A percentile compares a stretch with the other conserved stretches of the same genome.
Conservation (phyloP, 2,888 invertebrate genomes). For the Rhaphigaster nebulosa region DNA sequence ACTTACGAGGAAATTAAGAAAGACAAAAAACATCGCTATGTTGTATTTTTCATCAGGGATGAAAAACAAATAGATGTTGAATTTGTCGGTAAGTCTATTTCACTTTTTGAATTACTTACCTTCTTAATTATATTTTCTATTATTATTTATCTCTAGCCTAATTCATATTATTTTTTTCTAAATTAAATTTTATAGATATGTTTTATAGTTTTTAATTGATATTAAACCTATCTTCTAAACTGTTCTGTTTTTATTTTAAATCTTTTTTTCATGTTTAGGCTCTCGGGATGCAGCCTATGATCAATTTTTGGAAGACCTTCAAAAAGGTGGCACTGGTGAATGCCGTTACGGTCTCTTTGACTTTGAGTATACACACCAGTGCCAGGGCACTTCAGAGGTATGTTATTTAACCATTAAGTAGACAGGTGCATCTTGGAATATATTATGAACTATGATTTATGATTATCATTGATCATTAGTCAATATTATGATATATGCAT, state of each 20-base stretch:
- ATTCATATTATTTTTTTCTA: not conserved
- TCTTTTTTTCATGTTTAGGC: slow-evolving; percentile 66
- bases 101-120: too few species aligned
- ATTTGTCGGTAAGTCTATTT: slow-evolving; percentile 77
- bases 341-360: slow-evolving; percentile 99
- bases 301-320: slow-evolving; percentile 92
- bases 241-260: not conserved
- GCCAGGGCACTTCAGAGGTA: slow-evolving; percentile 93
- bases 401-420: slow-evolving; percentile 59
- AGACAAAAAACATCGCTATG: slow-evolving; percentile 97
- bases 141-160: too few species aligned
- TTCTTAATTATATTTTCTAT: not conserved
- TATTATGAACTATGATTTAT: too few species aligned
- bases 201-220: not conserved
- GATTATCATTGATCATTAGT: too few species aligned
- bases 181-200: not conserved
- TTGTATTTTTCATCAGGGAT: slow-evolving; percentile 95
- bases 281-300: slow-evolving; percentile 93
- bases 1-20: slow-evolving; percentile 98
- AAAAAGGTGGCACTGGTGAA: slow-evolving; percentile 91
- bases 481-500: too few species aligned
- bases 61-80: slow-evolving; percentile 97
- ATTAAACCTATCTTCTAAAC: not conserved
- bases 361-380: slow-evolving; percentile 97
- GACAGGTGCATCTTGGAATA: too few species aligned